Conservation (phyloP, 1,140 invertebrate genomes). For the Drosophila setifemur region DNA sequence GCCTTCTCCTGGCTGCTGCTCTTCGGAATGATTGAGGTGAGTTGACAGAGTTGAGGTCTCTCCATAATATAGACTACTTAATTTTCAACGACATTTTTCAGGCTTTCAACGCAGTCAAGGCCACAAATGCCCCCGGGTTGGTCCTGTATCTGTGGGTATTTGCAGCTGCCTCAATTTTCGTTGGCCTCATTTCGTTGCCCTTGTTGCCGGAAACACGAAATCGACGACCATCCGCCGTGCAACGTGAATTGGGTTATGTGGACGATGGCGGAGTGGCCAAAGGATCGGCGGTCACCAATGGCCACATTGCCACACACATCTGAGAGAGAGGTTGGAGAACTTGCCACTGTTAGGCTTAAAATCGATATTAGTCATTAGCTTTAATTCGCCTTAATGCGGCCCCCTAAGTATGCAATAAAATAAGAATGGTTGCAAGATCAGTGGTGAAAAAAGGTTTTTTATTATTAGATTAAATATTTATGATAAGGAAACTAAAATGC, state of each 20-base stretch:
- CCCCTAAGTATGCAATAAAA: not conserved
- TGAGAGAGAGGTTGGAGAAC: constrained; percentile 10
- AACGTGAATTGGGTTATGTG: constrained; percentile 56
- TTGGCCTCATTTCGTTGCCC: constrained; percentile 56
- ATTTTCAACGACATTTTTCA: too few species aligned
- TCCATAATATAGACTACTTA: not conserved
- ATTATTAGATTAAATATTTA: too few species aligned
- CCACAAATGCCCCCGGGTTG: constrained; percentile 32
- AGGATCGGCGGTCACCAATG: constrained; percentile 30
- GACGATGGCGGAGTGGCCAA: constrained; percentile 51
- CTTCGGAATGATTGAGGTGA: constrained; percentile 70
- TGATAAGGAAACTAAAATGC: too few species aligned
- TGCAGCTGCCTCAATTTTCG: constrained; percentile 54
- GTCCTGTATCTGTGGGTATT: constrained; percentile 64
- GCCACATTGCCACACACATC: constrained; percentile 53
- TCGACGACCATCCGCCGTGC: constrained; percentile 52
- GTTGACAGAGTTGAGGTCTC: too few species aligned
- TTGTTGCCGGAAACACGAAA: constrained; percentile 62
- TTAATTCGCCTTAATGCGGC: not conserved
- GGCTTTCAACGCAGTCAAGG: constrained; percentile 63
- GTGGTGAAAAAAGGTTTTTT: too few species aligned
- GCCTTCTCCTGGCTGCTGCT: constrained; percentile 58
- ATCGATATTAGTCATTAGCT: constrained; percentile 23
- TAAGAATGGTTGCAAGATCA: not conserved
- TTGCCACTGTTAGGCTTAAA: not conserved